Base-by-base conservation (phyloP, 2,888 invertebrate genomes). In the Calliphora vomitoria region DNA sequence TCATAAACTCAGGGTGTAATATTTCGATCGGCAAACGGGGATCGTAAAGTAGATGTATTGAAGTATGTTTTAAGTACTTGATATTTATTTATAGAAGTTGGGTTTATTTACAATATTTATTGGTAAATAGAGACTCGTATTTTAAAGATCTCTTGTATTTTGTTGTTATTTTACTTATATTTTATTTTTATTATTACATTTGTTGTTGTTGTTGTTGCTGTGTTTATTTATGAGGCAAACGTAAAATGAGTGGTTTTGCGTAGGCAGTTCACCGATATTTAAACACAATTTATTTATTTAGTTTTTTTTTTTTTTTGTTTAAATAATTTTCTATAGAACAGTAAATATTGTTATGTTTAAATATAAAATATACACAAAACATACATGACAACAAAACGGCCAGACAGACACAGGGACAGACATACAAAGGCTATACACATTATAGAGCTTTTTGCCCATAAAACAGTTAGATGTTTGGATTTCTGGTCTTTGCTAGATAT, bases 241-340 rank as follows among this genome's bases (percentile, higher is more conserved):
- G 60, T 74, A 74, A 79, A 82, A 74, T 82, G 74, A 85, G 69
- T 85, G 62, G 78, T 85, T 86, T 74, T 78, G 85, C 82, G 85
- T 87, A 82, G 87, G 87, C 74, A 68, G 82, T 62, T 82, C 74
- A 82, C 81, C 87, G 78, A 81, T 87, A 84, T 87, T 87, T 87
- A 78, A 84, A 74, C 64, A 64, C 58, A 85, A 76, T 82, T 79
- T 72, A 75, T 55, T 79, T 84, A 76, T 81, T 68, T n/a, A 35
- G 8, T 80, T 50, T 62, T 41, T 76, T 18, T 80, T 50, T 62
- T 41, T 76, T 18, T 60, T 62, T 53, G 15, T 50, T 50, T 5
- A 50, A n/a, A n/a, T 55, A 20, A 55, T 72, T 38, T 47, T 69
- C 15, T 68, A 60, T 69, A 74, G 41, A 47, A 47, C 18, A 25